Evolutionary conservation across 2,888 invertebrate genomes (phyloP), one percentile per base, ranked within the genome.

Genomic region (Rhagonycha fulva): DNA sequence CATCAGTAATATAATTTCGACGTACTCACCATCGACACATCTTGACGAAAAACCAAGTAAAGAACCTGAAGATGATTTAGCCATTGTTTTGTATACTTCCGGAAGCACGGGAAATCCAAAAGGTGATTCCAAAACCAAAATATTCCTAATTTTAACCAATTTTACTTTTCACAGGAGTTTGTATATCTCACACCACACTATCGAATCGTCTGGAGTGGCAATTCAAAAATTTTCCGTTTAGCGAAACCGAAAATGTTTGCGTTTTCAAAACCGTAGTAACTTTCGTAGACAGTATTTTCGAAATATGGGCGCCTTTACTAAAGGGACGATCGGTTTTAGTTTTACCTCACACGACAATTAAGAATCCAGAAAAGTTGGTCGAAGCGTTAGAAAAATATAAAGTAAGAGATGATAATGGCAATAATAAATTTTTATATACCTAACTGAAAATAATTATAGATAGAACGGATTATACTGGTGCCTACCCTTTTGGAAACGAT

Each of bases 91-190:
- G 14, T 96, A 95, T 83, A 96, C 96, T 63, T 97, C 96, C 24
- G 97, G 97, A n/a, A 96, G 96, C 84, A 96, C 96, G 0, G 97
- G 96, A 0, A 89, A 94, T 23, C 96, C 96, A 7, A 97, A 96
- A 91, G 96, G 95, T 90, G 83, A 4, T 11, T 3, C 63, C n/a
- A n/a, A 63, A 63, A 62, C n/a, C 12, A 61, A 1, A 68, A 70
- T 67, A 14, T 14, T 32, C 32, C 10, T 0, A 19, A 0, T 3
- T 9, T 0, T 61, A 12, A 28, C 12, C 3, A n/a, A 62, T 7
- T 26, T 10, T 24, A 4, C n/a, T 4, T 24, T n/a, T 3, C 80
- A 1, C 84, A 94, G 94, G 96, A 47, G 97, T 97, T 0, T 92
- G 95, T 30, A 87, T 97, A 5, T 91, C 93, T 0, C 95, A 96